Evolutionary conservation across 2,888 invertebrate species (phyloP), one percentile per base, ranked within the genome.

Genomic region (Pseudanteris insignis): DNA sequence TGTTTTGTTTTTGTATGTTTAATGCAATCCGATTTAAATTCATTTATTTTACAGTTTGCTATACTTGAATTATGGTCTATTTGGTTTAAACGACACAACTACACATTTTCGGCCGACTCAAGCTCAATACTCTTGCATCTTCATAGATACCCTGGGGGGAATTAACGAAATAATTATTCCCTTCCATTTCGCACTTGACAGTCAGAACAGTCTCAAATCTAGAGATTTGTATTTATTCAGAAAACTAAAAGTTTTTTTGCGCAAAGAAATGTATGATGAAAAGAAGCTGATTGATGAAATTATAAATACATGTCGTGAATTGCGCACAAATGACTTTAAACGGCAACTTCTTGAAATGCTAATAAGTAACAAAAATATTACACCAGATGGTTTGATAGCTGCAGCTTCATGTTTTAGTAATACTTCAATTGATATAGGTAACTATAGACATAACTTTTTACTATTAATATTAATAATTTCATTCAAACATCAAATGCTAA

Each of bases 161-260:
- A 79, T 96, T 0, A 93, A 91, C 76, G 90, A 90, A 73, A 86
- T 96, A 62, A 82, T 84, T 60, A 89, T 96, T 69, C 97, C 97
- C 13, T 97, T 96, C 78, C 95, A 95, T 80, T 91, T 90, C 77
- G 90, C 94, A 0, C 82, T 96, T 28, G 91, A 91, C 76, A 94
- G 91, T 67, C 91, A 90, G 75, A 92, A 92, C 79, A 94, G 92
- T 53, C 89, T 90, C 69, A 86, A 91, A 70, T 91, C 94, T 0
- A 86, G 92, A 67, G 96, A 96, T 79, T 84, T 95, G 44, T 94
- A 96, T 81, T 82, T 94, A 33, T 83, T 95, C 57, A 88, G 92
- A 72, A 89, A 91, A 67, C 79, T 92, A 14, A 87, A 89, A 58
- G 86, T 86, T 28, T 83, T 85, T 60, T 77, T 92, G 9, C 88